A percentile compares a stretch with the other conserved stretches of the same genome.
Conservation (phyloP, 2,797 vertebrate genomes). For the Cossypha caffra region DNA sequence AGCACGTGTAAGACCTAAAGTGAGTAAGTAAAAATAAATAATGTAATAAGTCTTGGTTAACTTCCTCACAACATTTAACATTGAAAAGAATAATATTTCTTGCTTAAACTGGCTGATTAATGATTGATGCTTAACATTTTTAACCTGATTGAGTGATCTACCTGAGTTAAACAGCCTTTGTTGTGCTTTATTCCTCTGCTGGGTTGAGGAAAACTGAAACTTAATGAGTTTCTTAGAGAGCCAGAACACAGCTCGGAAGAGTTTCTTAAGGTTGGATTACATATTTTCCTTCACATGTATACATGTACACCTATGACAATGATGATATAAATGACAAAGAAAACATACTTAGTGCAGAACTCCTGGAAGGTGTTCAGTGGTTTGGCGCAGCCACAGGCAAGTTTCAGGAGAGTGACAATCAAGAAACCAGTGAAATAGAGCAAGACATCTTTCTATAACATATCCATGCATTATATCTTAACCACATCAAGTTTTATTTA, state of each 20-base stretch:
- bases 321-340: background rate
- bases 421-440: background rate
- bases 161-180: background rate
- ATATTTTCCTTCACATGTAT: background rate
- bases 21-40: constrained; percentile 16
- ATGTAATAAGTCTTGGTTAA: background rate
- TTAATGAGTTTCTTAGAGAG: background rate
- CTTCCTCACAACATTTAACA: background rate
- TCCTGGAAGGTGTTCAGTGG: background rate
- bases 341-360: background rate
- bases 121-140: background rate
- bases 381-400: background rate
- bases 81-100: background rate
- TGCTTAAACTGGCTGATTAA: background rate
- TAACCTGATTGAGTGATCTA: background rate
- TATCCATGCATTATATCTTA: background rate
- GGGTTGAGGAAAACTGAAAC: background rate
- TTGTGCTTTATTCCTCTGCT: background rate
- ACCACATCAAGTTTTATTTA: background rate
- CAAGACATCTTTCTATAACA: background rate
- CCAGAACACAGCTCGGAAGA: background rate
- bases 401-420: background rate
- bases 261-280: background rate
- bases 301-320: background rate
- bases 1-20: background rate